These are phyloP conservation scores for Circaetus gallicus DNA, from an alignment of 2,113 vertebrate species.

Conservation along the genomic window DNA sequence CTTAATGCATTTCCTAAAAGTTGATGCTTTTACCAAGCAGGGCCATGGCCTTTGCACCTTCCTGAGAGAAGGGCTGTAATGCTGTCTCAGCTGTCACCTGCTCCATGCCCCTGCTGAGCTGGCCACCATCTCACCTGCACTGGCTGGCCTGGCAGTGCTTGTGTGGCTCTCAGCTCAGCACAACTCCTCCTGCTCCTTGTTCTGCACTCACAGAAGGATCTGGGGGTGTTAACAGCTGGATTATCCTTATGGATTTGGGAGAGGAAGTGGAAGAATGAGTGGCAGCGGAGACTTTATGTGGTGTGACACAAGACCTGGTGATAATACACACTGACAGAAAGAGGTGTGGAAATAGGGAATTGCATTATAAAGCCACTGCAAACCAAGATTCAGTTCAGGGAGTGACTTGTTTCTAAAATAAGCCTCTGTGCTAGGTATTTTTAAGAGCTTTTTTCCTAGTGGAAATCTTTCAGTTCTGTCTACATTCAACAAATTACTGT, in stretches of 20 bases:
- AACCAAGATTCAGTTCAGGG: not conserved
- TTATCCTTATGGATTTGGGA: not conserved
- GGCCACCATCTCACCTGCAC: not conserved
- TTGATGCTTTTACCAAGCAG: not conserved
- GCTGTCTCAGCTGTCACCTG: not conserved
- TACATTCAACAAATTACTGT: not conserved
- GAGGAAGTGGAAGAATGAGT: not conserved
- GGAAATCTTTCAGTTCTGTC: not conserved
- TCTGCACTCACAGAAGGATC: not conserved
- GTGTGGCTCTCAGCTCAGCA: not conserved
- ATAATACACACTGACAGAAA: not conserved
- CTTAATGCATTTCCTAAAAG: not conserved
- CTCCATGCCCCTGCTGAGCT: not conserved
- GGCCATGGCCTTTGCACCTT: not conserved
- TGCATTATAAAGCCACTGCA: not conserved
- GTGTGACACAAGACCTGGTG: not conserved
- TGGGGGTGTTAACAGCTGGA: not conserved
- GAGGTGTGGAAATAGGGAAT: not conserved
- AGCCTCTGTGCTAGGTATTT: not conserved
- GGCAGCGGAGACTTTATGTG: not conserved
- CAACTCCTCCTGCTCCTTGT: not conserved
- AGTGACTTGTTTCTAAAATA: not conserved
- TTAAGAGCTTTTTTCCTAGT: not conserved
- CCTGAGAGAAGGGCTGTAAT: not conserved
- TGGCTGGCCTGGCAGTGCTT: not conserved